Base-by-base conservation (phyloP, 2,888 invertebrate species). In the Drosophila nr. fundita region DNA sequence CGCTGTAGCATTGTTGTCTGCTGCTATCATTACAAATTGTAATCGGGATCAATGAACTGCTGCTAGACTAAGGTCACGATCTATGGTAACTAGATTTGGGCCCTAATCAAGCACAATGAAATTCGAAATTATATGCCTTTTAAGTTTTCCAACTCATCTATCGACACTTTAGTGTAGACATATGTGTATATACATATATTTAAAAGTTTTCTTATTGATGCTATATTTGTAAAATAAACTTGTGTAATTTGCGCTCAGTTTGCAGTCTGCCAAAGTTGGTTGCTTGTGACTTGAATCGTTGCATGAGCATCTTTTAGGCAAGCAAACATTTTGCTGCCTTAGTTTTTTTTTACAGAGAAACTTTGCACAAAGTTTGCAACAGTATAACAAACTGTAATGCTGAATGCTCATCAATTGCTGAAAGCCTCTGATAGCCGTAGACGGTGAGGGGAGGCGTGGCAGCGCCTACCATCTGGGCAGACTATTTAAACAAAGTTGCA, bases 401-500 rank as follows among this genome's bases (percentile, higher is more conserved):
- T 68, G 68, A 75, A 63, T 76, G 74, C 71, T 73, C 81, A 86
- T 83, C 83, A 83, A 82, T 83, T 78, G 75, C 72, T 72, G 50
- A 27, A 53, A 63, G 50, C 15, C 13, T 4, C 53, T 34, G 45
- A 30, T 11, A 27, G 48, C 53, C 15, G 13, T 21, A n/a, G 40
- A 0, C 11, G 0, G 11, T 2, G 15, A 34, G 11, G 29, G 10
- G 15, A 30, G 11, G 0, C 36, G 27, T 15, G 29, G 32, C 48
- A 27, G 29, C 29, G 18, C 27, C 49, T 24, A 24, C 15, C 11
- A 24, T 15, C 7, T 34, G 42, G 10, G 1, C 24, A 24, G 49
- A 61, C 64, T 84, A 83, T 78, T 85, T 80, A 80, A 79, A 74
- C 74, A 80, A 86, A 83, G 82, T 86, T 83, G 83, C 88, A 88